Percentiles rank a stretch among this genome's conserved stretches.
Conservation (phyloP, 2,113 vertebrate species). For the Cyanoramphus novaezelandiae region DNA sequence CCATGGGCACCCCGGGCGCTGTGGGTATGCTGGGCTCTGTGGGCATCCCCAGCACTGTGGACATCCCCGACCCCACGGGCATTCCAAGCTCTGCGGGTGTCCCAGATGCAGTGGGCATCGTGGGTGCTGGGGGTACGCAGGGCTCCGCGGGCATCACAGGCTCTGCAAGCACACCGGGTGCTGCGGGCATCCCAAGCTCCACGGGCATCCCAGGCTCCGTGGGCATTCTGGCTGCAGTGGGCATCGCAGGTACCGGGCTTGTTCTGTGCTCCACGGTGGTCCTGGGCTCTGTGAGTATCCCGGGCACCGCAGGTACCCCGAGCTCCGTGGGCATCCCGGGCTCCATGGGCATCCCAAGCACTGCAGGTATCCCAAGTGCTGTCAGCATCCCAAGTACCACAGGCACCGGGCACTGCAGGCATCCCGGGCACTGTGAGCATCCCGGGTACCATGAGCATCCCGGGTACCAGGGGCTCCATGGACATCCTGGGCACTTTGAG, state of each 20-base stretch:
- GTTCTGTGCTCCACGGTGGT: not conserved
- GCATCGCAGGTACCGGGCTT: not conserved
- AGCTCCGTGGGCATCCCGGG: accelerated
- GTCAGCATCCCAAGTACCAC: no score
- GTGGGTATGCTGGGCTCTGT: not conserved
- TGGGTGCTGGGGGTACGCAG: not conserved
- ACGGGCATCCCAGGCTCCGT: not conserved
- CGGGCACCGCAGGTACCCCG: not conserved
- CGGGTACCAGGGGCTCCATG: no score
- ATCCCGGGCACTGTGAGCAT: no score
- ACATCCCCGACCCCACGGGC: no score
- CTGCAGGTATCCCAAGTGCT: not conserved
- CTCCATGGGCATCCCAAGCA: not conserved
- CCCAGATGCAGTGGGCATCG: not conserved
- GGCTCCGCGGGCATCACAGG: not conserved
- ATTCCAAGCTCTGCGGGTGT: not conserved
- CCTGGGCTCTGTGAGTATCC: not conserved
- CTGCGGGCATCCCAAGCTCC: not conserved
- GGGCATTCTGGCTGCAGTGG: not conserved
- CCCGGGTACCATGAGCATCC: no score
- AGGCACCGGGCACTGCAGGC: accelerated
- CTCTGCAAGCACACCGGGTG: not conserved
- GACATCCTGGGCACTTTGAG: not conserved
- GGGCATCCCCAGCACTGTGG: no score
- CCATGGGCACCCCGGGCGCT: not conserved